Conservation (phyloP, 2,797 vertebrate genomes). For the Poecilia gillii region DNA sequence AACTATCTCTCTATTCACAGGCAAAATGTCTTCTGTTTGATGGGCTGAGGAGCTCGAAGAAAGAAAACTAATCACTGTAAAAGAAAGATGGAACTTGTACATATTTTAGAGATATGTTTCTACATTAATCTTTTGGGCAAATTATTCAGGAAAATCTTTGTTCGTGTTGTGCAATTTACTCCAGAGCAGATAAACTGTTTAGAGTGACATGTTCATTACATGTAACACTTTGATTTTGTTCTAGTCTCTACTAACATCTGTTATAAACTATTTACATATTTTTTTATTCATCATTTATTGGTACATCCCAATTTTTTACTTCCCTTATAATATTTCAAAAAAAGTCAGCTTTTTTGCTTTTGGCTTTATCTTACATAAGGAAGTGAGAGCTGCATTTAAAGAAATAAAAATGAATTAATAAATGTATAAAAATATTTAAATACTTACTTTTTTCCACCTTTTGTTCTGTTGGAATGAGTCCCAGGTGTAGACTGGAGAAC, state of each 20-base stretch:
- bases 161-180: slow-evolving; percentile 1
- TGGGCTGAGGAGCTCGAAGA: slow-evolving; percentile 61
- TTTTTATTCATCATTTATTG: not conserved
- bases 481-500: not conserved
- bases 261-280: not conserved
- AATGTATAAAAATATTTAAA: not conserved
- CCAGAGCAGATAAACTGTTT: slow-evolving; percentile 17
- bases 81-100: slow-evolving; percentile 1
- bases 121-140: not conserved
- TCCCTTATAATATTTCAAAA: not conserved
- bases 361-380: not conserved
- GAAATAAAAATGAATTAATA: not conserved
- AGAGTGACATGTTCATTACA: not conserved
- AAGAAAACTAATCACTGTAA: slow-evolving; percentile 39
- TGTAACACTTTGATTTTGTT: not conserved
- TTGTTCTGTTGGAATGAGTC: not conserved
- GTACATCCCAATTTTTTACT: not conserved
- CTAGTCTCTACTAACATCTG: not conserved
- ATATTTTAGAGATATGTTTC: slow-evolving; percentile 1
- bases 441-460: not conserved
- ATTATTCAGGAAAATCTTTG: slow-evolving; percentile 37
- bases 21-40: slow-evolving; percentile 82
- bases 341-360: not conserved
- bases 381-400: not conserved
- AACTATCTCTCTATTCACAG: slow-evolving; percentile 67